Conservation (phyloP, 2,797 vertebrate species). For the Microtus obscurus region DNA sequence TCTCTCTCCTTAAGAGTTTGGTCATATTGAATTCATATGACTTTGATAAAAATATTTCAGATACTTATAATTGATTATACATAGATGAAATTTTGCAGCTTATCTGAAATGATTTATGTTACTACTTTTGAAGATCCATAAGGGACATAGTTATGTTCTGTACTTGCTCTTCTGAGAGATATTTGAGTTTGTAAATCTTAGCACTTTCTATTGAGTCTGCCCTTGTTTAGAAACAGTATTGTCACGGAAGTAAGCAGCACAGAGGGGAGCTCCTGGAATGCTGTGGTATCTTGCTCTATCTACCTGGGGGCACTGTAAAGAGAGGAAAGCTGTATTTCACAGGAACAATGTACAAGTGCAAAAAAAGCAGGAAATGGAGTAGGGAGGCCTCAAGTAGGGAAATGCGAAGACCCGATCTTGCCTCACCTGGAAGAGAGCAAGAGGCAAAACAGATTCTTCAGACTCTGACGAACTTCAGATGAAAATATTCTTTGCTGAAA, state of each 20-base stretch:
- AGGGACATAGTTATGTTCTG: not conserved
- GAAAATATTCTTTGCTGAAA: not conserved
- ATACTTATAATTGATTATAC: not conserved
- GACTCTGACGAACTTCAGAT: not conserved
- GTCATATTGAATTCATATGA: not conserved
- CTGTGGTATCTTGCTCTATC: not conserved
- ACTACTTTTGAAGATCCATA: not conserved
- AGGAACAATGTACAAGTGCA: not conserved
- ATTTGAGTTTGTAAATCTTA: not conserved
- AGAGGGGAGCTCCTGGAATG: not conserved
- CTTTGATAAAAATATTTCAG: not conserved
- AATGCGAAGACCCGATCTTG: not conserved
- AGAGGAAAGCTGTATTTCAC: not conserved
- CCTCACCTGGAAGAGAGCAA: not conserved
- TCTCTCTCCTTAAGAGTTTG: too few relatives aligned
- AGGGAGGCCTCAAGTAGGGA: not conserved
- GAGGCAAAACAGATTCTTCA: not conserved
- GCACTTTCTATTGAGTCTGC: not conserved
- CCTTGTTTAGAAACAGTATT: not conserved
- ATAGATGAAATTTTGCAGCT: not conserved
- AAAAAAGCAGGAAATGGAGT: not conserved
- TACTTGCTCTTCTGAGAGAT: not conserved
- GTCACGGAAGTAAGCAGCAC: not conserved
- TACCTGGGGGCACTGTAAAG: not conserved
- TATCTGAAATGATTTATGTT: not conserved